Evolutionary conservation across 1,140 invertebrate genomes (phyloP).

Genomic region (Halictus rubicundus): DNA sequence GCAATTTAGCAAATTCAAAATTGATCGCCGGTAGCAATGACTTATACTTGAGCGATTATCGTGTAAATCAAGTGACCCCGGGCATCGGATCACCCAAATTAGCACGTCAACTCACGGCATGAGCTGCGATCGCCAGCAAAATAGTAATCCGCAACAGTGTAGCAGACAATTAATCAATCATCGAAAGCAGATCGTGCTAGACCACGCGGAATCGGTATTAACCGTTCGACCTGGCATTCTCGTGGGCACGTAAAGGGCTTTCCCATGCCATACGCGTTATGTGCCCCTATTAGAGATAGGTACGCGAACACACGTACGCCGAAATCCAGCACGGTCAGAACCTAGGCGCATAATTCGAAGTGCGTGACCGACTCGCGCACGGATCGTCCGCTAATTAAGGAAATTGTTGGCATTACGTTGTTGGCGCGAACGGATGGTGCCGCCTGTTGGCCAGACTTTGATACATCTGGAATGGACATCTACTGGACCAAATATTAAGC

Average conservation of each 20-base stretch:
- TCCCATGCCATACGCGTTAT: constrained; percentile 18
- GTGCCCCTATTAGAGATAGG: constrained; percentile 5
- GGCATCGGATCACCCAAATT: not conserved
- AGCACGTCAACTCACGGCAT: not conserved
- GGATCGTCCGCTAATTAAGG: constrained; percentile 53
- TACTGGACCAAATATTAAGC: too few species aligned
- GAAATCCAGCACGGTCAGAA: not conserved
- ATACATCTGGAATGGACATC: not conserved
- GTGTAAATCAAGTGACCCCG: not conserved
- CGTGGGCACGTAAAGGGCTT: constrained; percentile 38
- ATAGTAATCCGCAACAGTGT: constrained; percentile 14
- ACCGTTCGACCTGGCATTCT: constrained; percentile 28
- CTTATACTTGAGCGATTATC: not conserved
- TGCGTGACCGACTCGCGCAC: constrained; percentile 14
- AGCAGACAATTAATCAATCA: constrained; percentile 53
- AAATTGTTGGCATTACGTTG: constrained; percentile 59
- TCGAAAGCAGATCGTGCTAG: constrained; percentile 41
- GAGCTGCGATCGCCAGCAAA: not conserved
- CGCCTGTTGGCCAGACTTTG: not conserved
- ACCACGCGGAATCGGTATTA: constrained; percentile 25
- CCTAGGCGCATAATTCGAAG: constrained; percentile 19
- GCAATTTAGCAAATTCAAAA: not conserved
- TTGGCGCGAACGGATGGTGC: constrained; percentile 21
- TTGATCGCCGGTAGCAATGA: not conserved
- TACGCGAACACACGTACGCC: not conserved